Base-by-base conservation (phyloP, 2,797 vertebrate genomes). In the Poecilia gillii region DNA sequence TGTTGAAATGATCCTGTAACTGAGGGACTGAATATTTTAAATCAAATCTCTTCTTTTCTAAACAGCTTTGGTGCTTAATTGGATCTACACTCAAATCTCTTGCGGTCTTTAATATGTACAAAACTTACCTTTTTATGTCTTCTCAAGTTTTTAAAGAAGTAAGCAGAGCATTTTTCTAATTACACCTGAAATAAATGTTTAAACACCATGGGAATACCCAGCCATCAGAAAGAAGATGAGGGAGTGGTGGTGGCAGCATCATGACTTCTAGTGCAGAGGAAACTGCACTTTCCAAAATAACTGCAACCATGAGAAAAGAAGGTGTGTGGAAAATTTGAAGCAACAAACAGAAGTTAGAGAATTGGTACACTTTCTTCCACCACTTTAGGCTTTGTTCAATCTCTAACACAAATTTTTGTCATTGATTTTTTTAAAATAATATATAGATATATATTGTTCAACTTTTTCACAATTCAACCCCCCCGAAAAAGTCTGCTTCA, bases 401-500 rank as follows among this genome's bases (percentile, higher is more conserved):
- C 28, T 31, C n/a, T 31, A 14, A 4, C 55, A 59, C n/a, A 31
- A 57, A 57, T 57, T 25, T 70, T 31, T 28, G 55, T 51, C 18
- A 59, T 28, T 59, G 55, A 5, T 31, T 31, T 18, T 33, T 33
- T 53, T 3, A 11, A 23, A 7, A 23, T 23, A 51, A 23, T 51
- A 23, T 51, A 51, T 23, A 51, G 0, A 9, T 3, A 9, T 25
- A 53, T 53, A 53, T 53, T 53, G 51, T 25, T 53, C 3, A 53
- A 3, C 23, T 8, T 9, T 53, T 53, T 28, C 74, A 88, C 77
- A 84, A 8, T 18, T 82, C 23, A 51, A 78, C 20, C 76, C 43
- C 53, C 12, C 71, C 80, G 31, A 87, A 82, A 73, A 46, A 80
- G 4, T 53, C 73, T 59, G 8, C 0, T 75, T 74, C 45, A 77